Conservation (phyloP, 2,113 vertebrate genomes). For the Aphelocoma coerulescens region DNA sequence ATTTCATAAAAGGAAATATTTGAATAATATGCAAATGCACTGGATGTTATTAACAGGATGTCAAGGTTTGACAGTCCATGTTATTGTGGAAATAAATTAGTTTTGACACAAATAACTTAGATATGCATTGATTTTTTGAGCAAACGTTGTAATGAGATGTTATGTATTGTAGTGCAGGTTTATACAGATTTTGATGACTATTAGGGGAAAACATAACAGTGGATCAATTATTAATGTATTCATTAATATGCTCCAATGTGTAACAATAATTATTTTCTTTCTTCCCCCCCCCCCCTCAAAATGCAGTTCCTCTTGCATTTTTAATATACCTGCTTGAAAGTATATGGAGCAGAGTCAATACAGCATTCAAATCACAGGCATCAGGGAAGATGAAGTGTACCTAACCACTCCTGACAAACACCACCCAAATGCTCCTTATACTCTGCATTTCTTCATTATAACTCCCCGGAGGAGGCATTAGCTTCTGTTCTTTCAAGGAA, state of each 20-base stretch:
- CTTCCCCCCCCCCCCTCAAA: neutral
- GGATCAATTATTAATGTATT: conserved; percentile 78
- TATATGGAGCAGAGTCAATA: conserved; percentile 32
- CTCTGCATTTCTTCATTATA: conserved; percentile 31
- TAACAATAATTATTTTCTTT: conserved; percentile 73
- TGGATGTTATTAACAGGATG: conserved; percentile 83
- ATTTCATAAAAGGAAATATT: conserved; percentile 78
- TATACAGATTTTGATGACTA: conserved; percentile 78
- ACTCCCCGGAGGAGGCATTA: conserved; percentile 18
- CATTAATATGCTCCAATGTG: conserved; percentile 76
- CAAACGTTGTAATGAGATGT: conserved; percentile 78
- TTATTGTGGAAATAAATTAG: conserved; percentile 88
- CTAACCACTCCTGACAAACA: conserved; percentile 39
- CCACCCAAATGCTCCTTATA: neutral
- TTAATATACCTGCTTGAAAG: conserved; percentile 65
- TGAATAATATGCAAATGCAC: conserved; percentile 84
- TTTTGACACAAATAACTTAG: conserved; percentile 87
- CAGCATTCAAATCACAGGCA: neutral
- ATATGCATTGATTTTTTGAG: conserved; percentile 83
- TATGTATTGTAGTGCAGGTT: conserved; percentile 69
- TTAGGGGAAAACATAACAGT: conserved; percentile 71
- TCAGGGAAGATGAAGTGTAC: neutral
- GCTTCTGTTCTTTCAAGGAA: neutral
- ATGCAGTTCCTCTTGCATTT: conserved; percentile 63
- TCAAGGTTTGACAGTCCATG: conserved; percentile 80